Evolutionary conservation across 2,888 invertebrate genomes (phyloP), one percentile per base, ranked within the genome.

Genomic region (Nemoura dubitans): DNA sequence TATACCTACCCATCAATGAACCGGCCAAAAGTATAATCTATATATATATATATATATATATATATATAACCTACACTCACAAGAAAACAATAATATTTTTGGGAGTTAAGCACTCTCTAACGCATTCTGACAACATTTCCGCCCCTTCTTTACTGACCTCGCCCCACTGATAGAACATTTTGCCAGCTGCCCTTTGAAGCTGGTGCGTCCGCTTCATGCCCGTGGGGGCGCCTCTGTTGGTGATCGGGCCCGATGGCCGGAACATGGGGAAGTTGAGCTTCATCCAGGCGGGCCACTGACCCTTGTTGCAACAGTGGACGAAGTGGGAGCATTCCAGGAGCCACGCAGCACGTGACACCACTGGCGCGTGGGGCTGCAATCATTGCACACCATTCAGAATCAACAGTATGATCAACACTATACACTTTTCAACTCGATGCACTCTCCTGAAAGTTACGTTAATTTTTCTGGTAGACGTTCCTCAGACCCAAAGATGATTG

Each of bases 201-300:
- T 96, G 93, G 89, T 96, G 95, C 0, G 95, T 94, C 86, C 95
- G 92, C 86, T 95, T 91, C 36, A 94, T 92, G 14, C 95, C 94
- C 0, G 94, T 93, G 26, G 94, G 93, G 87, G 85, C 92, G 89
- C 85, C 89, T n/a, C 89, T 89, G 85, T 89, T 89, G 21, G 92
- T 92, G 87, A 94, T 89, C 30, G 96, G 94, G 59, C 95, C 95
- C 0, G 95, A 95, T 0, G 95, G 95, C 82, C 96, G 93, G 90
- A 95, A 96, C 90, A 96, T 94, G 7, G 96, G 95, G 88, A 95
- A 93, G 90, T 96, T 97, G 10, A 97, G 94, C 91, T 98, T 98
- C 94, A 99, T 97, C 99, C 99, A 99, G 86, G 96, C 95, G 0
- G 99, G 99, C 99, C 99, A 99, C 89, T 98, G 98, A 0, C 99